Conservation (phyloP, 2,797 vertebrate genomes). For the Champsocephalus esox region DNA sequence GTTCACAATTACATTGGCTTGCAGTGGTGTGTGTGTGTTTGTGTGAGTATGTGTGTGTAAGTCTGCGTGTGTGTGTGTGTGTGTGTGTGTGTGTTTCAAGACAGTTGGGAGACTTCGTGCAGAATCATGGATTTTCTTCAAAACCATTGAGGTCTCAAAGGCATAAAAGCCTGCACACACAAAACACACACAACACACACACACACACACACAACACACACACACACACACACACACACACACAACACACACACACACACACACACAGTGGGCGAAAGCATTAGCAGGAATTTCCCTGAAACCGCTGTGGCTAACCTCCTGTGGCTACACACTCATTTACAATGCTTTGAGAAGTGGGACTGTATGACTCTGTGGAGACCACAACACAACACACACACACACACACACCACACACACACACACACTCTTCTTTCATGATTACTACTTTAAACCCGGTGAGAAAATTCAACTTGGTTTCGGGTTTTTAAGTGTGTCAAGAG, state of each 20-base stretch:
- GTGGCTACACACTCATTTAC: slow-evolving; percentile 54
- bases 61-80: too few species aligned
- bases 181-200: too few species aligned
- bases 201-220: too few species aligned
- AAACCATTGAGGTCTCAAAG: slow-evolving; percentile 40
- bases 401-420: too few species aligned
- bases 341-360: slow-evolving; percentile 26
- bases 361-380: slow-evolving; percentile 15
- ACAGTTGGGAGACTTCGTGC: slow-evolving; percentile 14
- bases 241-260: background rate
- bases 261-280: slow-evolving; percentile 8
- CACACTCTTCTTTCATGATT: too few species aligned
- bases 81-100: too few species aligned
- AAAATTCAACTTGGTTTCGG: too few species aligned
- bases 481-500: too few species aligned
- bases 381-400: slow-evolving; percentile 30
- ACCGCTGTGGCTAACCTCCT: slow-evolving; percentile 60
- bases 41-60: too few species aligned
- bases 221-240: background rate
- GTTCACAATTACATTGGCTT: too few species aligned
- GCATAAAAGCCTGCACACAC: background rate
- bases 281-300: slow-evolving; percentile 42
- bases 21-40: too few species aligned
- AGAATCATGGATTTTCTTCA: slow-evolving; percentile 42
- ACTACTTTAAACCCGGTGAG: too few species aligned